Evolutionary conservation across 2,113 vertebrate genomes (phyloP).

Genomic region (Ascaphus truei): DNA sequence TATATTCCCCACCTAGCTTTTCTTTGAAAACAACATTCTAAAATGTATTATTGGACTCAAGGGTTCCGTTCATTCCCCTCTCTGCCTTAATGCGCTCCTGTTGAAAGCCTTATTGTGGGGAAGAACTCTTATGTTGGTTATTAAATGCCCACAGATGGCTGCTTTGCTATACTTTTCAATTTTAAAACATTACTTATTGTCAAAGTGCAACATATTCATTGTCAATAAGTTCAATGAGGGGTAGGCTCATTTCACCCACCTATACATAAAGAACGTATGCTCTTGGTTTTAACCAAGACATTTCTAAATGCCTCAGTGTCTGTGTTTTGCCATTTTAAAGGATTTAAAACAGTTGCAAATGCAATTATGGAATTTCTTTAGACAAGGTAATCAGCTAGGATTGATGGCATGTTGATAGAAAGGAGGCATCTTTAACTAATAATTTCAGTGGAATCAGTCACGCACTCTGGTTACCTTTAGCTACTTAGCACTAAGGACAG

Average conservation of each 20-base stretch:
- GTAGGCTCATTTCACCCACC: not conserved
- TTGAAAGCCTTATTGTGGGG: too few species aligned
- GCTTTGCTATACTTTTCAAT: too few species aligned
- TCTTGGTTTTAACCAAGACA: not conserved
- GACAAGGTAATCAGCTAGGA: slow-evolving; percentile 30
- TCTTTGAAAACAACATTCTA: too few species aligned
- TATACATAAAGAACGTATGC: not conserved
- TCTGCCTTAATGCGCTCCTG: too few species aligned
- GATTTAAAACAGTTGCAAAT: slow-evolving; percentile 29
- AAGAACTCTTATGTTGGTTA: too few species aligned
- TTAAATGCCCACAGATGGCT: too few species aligned
- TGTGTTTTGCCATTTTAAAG: not conserved
- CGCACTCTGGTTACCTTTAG: slow-evolving; percentile 44
- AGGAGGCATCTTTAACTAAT: slow-evolving; percentile 31
- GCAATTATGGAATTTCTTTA: slow-evolving; percentile 48
- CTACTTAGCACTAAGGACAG: slow-evolving; percentile 45
- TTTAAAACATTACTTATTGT: too few species aligned
- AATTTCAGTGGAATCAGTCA: slow-evolving; percentile 36
- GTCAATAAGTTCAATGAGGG: too few species aligned
- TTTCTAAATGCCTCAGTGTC: not conserved
- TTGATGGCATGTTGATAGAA: slow-evolving; percentile 35
- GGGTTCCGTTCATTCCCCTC: too few species aligned
- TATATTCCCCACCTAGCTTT: too few species aligned
- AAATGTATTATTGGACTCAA: too few species aligned
- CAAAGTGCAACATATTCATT: too few species aligned